A percentile compares a stretch with the other conserved stretches of the same genome.
phyloP scores from a whole-genome alignment of 2,797 vertebrate species.

The Phoxinus dragarum region DNA sequence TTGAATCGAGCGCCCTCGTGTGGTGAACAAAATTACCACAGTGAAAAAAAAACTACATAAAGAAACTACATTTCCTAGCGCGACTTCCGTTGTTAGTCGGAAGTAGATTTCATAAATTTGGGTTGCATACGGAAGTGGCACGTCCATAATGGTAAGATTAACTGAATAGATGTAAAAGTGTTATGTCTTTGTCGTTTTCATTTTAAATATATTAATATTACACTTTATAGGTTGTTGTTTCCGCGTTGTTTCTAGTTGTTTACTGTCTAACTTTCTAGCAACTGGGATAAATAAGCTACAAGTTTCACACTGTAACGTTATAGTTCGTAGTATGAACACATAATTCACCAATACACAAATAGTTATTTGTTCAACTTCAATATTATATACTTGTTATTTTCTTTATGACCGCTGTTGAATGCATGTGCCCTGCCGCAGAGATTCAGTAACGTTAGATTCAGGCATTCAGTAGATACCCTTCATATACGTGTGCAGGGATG shows the following conservation, averaged over 20 bases:
- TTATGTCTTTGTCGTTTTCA: background rate
- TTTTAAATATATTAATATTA: background rate
- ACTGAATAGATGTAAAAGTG: background rate
- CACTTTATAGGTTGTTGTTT: background rate
- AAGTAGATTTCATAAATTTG: slow-evolving; percentile 12
- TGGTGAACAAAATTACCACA: background rate
- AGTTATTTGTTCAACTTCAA: background rate
- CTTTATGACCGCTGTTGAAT: background rate
- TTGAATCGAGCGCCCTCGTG: background rate
- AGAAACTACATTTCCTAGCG: slow-evolving; percentile 49
- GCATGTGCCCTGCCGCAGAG: background rate
- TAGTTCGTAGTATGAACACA: background rate
- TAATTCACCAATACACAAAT: background rate
- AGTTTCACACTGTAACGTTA: background rate
- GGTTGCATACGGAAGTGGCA: slow-evolving; percentile 27
- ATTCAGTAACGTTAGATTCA: background rate
- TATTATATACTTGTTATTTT: background rate
- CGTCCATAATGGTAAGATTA: slow-evolving; percentile 53
- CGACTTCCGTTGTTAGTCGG: background rate
- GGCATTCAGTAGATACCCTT: background rate
- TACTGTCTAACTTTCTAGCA: background rate
- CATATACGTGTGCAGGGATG: background rate
- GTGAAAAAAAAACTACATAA: background rate
- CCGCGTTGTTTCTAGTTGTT: background rate
- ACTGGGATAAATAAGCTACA: background rate